phyloP scores from a whole-genome alignment of 2,797 vertebrate genomes.

The Parauchenoglanis ngamensis region DNA sequence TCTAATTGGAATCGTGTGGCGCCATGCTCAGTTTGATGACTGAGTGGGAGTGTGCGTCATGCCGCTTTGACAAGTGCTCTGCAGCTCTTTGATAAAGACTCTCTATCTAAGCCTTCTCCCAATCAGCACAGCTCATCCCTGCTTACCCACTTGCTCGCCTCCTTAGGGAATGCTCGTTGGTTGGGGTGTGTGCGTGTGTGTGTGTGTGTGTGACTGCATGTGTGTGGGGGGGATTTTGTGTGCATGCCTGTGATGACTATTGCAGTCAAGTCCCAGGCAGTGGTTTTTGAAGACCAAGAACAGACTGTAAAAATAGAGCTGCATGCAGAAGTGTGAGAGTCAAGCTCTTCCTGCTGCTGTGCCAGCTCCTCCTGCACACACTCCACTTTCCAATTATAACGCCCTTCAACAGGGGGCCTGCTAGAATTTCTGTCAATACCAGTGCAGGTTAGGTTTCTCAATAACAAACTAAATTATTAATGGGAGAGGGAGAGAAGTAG shows the following conservation, averaged over 20 bases:
- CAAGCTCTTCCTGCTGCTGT: constrained; percentile 31
- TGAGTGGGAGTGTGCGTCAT: constrained; percentile 36
- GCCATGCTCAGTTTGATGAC: constrained; percentile 47
- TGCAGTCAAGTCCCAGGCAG: constrained; percentile 48
- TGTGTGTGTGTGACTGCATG: background rate
- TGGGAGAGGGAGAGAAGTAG: constrained; percentile 62
- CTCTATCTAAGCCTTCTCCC: constrained; percentile 33
- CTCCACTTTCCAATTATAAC: constrained; percentile 73
- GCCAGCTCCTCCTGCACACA: constrained; percentile 23
- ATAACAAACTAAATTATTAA: constrained; percentile 79
- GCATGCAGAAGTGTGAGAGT: constrained; percentile 42
- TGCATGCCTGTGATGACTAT: constrained; percentile 45
- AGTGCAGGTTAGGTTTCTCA: constrained; percentile 76
- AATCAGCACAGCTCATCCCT: constrained; percentile 31
- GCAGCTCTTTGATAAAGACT: constrained; percentile 49
- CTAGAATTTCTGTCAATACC: constrained; percentile 79
- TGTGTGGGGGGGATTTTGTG: background rate
- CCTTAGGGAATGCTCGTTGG: constrained; percentile 43
- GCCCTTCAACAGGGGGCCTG: constrained; percentile 70
- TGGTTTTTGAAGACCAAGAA: constrained; percentile 59
- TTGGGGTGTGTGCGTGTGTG: constrained; percentile 6
- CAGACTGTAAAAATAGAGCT: constrained; percentile 68
- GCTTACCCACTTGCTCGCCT: constrained; percentile 53
- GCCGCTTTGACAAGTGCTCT: constrained; percentile 44
- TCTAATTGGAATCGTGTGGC: constrained; percentile 54